These are phyloP conservation scores for Xiphydria camelus DNA, from an alignment of 2,888 invertebrate species.

Conservation along the genomic window DNA sequence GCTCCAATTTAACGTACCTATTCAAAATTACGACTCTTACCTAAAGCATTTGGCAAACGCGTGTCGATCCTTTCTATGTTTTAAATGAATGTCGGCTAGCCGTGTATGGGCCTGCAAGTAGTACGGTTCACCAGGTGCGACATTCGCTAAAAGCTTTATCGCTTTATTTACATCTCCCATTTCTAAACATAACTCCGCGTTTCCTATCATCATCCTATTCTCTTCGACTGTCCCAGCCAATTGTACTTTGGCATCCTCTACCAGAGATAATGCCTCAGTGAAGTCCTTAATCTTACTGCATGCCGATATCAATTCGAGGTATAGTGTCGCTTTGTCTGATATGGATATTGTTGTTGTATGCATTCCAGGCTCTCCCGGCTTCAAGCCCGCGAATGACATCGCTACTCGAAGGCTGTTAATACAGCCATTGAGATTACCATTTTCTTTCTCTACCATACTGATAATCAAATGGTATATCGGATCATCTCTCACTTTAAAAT, in stretches of 20 bases:
- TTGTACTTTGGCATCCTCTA: constrained; percentile 75
- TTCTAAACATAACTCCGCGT: constrained; percentile 80
- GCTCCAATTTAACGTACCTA: too few species aligned
- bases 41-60: constrained; percentile 85
- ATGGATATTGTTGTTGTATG: constrained; percentile 29
- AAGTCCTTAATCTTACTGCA: constrained; percentile 71
- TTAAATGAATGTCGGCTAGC: constrained; percentile 88
- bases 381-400: constrained; percentile 68
- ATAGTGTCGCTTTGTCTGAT: constrained; percentile 83
- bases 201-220: constrained; percentile 79
- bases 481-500: constrained; percentile 90
- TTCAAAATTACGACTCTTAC: constrained; percentile 23
- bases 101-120: constrained; percentile 79
- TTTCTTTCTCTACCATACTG: constrained; percentile 80
- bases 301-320: constrained; percentile 82
- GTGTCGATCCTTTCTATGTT: constrained; percentile 81
- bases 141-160: constrained; percentile 75
- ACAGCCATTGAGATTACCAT: constrained; percentile 71
- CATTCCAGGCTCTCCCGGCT: constrained; percentile 30
- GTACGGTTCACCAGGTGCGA: constrained; percentile 81
- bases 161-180: constrained; percentile 83
- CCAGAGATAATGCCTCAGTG: constrained; percentile 78
- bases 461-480: constrained; percentile 87
- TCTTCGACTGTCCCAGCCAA: constrained; percentile 83
- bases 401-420: constrained; percentile 77